These are phyloP conservation scores for Erythrolamprus reginae DNA, from an alignment of 2,113 vertebrate genomes.

Conservation along the genomic window DNA sequence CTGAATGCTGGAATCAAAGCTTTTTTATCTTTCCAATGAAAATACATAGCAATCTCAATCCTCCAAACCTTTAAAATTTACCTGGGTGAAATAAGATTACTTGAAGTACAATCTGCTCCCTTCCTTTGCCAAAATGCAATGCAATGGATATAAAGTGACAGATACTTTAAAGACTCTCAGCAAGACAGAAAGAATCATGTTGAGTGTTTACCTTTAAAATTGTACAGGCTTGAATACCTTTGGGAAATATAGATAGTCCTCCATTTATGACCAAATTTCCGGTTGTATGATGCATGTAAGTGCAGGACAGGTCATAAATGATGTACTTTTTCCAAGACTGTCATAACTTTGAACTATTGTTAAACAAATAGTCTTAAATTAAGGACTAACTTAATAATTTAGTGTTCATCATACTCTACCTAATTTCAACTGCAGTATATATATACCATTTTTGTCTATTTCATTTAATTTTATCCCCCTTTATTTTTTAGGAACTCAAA, in stretches of 20 bases:
- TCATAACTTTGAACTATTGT: not conserved
- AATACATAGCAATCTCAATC: not conserved
- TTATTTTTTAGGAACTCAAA: not conserved
- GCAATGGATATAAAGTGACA: not conserved
- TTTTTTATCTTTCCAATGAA: not conserved
- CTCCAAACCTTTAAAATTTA: not conserved
- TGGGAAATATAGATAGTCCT: not conserved
- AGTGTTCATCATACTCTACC: not conserved
- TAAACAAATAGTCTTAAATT: not conserved
- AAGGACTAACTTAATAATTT: not conserved
- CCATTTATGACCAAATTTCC: not conserved
- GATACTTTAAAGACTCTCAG: not conserved
- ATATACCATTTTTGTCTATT: not conserved
- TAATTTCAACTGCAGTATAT: not conserved
- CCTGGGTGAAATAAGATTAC: not conserved
- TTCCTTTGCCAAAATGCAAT: not conserved
- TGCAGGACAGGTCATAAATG: not conserved
- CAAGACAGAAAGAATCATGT: not conserved
- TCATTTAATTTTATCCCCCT: not conserved
- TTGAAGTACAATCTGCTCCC: not conserved
- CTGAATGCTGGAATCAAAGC: not conserved
- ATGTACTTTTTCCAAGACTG: not conserved
- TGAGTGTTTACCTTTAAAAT: slow-evolving; percentile 27
- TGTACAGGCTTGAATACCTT: not conserved
- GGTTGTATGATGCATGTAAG: not conserved